Conservation (phyloP, 1,140 invertebrate genomes). For the Drosophila kohkoa region DNA sequence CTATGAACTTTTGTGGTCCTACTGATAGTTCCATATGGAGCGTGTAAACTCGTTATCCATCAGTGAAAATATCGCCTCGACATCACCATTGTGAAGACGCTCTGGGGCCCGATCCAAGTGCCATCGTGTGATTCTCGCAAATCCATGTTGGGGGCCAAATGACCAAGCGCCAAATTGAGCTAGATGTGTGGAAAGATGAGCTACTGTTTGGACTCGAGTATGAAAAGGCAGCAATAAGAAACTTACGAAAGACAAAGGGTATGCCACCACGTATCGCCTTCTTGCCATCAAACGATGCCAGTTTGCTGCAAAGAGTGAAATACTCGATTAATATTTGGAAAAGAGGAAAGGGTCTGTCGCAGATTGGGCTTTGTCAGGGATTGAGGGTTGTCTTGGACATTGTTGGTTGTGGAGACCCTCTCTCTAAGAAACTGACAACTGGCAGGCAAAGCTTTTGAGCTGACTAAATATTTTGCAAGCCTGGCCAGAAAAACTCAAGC, state of each 20-base stretch:
- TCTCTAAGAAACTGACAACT: conserved; percentile 12
- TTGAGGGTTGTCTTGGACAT: not conserved
- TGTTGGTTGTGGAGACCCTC: not conserved
- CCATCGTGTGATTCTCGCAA: conserved; percentile 96
- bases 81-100: conserved; percentile 93
- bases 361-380: not conserved
- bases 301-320: conserved; percentile 90
- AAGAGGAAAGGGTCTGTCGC: not conserved
- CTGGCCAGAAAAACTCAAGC: conserved; percentile 61
- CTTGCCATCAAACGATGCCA: conserved; percentile 97
- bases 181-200: conserved; percentile 79
- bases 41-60: conserved; percentile 96
- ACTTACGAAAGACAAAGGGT: conserved; percentile 98
- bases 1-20: conserved; percentile 67
- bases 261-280: conserved; percentile 97
- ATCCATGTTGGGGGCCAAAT: conserved; percentile 97
- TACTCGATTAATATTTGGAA: conserved; percentile 64
- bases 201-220: not conserved
- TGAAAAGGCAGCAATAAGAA: conserved; percentile 19
- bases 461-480: conserved; percentile 42
- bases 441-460: conserved; percentile 29
- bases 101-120: conserved; percentile 94
- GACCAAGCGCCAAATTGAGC: conserved; percentile 97
- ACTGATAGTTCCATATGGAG: conserved; percentile 97
- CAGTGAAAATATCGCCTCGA: conserved; percentile 95